These are phyloP conservation scores for Rallus crepitans DNA, from an alignment of 2,797 vertebrate genomes.

Conservation along the genomic window DNA sequence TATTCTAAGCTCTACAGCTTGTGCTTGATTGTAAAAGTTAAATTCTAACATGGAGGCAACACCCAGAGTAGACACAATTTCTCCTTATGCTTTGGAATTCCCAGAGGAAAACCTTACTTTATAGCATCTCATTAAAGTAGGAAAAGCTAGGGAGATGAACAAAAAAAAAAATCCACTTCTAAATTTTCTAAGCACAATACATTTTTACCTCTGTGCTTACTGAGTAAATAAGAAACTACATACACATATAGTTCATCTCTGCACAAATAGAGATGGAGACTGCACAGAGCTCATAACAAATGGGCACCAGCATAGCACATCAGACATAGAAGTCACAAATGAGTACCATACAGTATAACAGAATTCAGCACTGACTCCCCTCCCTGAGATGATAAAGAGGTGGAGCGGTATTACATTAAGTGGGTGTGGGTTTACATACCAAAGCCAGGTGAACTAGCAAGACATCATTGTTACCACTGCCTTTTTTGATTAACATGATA, in stretches of 20 bases:
- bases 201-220: not conserved
- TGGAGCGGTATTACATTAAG: too few species aligned
- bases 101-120: not conserved
- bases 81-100: not conserved
- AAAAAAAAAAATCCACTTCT: not conserved
- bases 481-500: too few species aligned
- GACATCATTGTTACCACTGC: too few species aligned
- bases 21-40: not conserved
- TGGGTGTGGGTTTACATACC: too few species aligned
- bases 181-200: not conserved
- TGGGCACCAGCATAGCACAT: not conserved
- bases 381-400: too few species aligned
- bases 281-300: not conserved
- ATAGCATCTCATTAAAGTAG: not conserved
- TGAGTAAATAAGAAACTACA: not conserved
- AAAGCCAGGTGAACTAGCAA: too few species aligned
- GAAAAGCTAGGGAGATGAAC: not conserved
- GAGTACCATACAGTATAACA: too few species aligned
- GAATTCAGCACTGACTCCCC: too few species aligned
- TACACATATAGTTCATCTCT: not conserved
- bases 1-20: not conserved
- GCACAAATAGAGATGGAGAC: not conserved
- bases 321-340: too few species aligned
- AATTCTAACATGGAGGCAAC: not conserved
- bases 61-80: not conserved